Base-by-base conservation (phyloP, 2,797 vertebrate species). In the Ctenosaura bakeri region DNA sequence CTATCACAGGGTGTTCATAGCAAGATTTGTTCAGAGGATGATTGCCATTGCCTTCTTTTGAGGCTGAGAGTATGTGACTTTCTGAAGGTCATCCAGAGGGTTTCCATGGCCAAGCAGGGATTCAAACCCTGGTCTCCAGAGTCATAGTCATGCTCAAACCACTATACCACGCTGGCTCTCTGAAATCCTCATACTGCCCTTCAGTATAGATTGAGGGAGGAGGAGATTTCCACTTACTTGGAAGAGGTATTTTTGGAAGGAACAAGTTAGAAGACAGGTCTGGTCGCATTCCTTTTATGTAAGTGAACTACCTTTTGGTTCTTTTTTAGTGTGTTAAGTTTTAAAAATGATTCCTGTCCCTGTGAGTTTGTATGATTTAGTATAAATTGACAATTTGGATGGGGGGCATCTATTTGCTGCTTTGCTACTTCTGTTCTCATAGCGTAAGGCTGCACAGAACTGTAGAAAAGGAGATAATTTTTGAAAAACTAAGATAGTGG, bases 241-340 rank as follows among this genome's bases (percentile, higher is more conserved):
- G 73, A 87, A 35, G 83, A 52, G 52, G 85, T 29, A 89, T 78
- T 13, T 29, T 32, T 16, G 54, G 76, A 18, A 42, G 83, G 82
- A 4, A 79, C 2, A 85, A 26, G 32, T 86, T 18, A 86, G 42
- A 22, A 86, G 50, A 7, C 38, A 50, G 56, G 42, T n/a, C 20
- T 80, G 12, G 32, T 14, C 80, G 46, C 62, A 52, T 80, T 80
- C 42, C 56, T 32, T 87, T 86, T 29, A 56, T 85, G n/a, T 42
- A 64, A 38, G 54, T 2, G 14, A 64, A 7, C 22, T 26, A 6
- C 26, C 42, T 52, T 52, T 79, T 32, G 26, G 74, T 38, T 78
- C 78, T 35, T 5, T 24, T 64, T 78, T 26, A 86, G 52, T 42
- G 12, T 59, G n/a, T 38, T 85, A 62, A 4, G 29, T 32, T 38